These are phyloP conservation scores for Rhinoptilus africanus DNA, from an alignment of 2,113 vertebrate genomes.

Conservation along the genomic window DNA sequence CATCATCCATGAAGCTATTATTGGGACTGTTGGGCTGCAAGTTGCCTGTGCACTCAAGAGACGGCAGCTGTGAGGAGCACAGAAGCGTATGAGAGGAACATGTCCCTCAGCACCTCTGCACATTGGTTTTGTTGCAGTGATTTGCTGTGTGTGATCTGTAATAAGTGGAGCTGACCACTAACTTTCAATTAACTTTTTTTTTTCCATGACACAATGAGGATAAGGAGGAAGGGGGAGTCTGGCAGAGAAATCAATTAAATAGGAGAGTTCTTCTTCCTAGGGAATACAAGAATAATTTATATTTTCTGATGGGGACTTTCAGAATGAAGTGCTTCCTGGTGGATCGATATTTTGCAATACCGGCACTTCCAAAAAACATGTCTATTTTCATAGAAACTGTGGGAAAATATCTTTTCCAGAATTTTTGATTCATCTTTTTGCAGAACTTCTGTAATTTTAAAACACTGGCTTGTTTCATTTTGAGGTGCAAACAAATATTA, in stretches of 20 bases:
- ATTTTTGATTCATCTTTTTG: neutral
- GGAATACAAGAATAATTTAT: neutral
- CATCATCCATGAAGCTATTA: neutral
- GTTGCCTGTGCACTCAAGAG: neutral
- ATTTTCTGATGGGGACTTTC: neutral
- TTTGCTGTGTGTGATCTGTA: neutral
- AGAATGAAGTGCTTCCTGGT: neutral
- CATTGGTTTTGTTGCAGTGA: neutral
- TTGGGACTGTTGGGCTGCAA: neutral
- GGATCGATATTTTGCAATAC: neutral
- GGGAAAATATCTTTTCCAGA: neutral
- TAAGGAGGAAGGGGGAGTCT: neutral
- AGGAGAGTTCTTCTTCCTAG: neutral
- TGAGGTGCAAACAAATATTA: neutral
- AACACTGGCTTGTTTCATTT: neutral
- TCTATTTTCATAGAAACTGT: neutral
- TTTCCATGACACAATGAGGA: neutral
- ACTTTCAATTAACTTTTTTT: neutral
- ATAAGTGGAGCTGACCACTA: neutral
- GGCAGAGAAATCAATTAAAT: neutral
- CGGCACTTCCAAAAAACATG: neutral
- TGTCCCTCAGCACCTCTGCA: neutral
- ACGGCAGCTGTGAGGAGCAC: neutral
- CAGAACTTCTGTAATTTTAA: neutral
- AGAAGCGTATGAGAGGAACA: neutral